Percentiles rank a stretch among this genome's conserved stretches.
Conservation (phyloP, 2,113 vertebrate genomes). For the Psittacara wagleri region DNA sequence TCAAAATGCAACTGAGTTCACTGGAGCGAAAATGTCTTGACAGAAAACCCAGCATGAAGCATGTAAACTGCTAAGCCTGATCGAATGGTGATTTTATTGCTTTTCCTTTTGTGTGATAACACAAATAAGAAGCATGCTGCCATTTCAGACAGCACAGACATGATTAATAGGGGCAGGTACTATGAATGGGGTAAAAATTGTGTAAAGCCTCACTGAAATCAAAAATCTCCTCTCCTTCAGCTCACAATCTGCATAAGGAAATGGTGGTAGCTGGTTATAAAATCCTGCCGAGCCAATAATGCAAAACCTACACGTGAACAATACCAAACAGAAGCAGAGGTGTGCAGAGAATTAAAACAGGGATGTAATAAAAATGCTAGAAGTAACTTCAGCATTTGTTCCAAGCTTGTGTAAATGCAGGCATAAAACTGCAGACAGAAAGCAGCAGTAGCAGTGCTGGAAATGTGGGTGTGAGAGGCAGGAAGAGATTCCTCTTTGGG, state of each 20-base stretch:
- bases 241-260: neutral
- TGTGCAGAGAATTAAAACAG: neutral
- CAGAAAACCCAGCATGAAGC: neutral
- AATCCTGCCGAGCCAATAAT: neutral
- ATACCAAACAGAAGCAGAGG: neutral
- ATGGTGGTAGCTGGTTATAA: neutral
- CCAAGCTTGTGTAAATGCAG: neutral
- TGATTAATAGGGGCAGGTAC: neutral
- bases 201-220: neutral
- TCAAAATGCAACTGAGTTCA: neutral
- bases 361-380: neutral
- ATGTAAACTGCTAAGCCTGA: neutral
- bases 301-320: fast-evolving
- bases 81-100: neutral
- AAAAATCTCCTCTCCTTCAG: neutral
- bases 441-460: neutral
- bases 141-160: neutral
- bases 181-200: neutral
- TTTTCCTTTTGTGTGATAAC: neutral
- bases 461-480: neutral
- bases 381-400: neutral
- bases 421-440: neutral
- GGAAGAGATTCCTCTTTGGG: neutral
- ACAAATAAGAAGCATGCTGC: fast-evolving
- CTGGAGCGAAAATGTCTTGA: neutral